phyloP scores from a whole-genome alignment of 2,113 vertebrate genomes.

The Falcunculus frontatus region DNA sequence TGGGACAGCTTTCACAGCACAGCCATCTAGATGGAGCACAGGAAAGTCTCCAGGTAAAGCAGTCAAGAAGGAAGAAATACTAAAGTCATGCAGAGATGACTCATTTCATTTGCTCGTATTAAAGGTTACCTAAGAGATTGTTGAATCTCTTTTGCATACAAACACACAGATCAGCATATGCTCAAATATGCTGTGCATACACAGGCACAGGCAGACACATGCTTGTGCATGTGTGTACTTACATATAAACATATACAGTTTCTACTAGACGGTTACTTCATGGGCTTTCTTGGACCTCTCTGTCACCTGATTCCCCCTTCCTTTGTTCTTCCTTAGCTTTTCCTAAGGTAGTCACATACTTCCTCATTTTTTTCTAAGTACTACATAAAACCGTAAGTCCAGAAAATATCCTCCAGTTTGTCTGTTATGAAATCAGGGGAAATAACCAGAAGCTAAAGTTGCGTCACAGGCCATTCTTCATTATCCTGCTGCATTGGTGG shows the following conservation, averaged over 20 bases:
- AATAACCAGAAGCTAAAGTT: not conserved
- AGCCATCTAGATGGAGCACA: not conserved
- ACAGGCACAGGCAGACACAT: not conserved
- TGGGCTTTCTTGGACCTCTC: not conserved
- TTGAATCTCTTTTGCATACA: not conserved
- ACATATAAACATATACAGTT: not conserved
- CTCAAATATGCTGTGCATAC: not conserved
- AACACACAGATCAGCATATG: not conserved
- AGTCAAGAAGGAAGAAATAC: not conserved
- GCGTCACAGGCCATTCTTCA: not conserved
- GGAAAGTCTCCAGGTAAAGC: not conserved
- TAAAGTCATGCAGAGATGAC: not conserved
- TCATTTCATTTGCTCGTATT: not conserved
- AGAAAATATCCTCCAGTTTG: not conserved
- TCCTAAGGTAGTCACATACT: not conserved
- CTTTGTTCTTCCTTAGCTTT: not conserved
- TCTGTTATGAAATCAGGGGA: not conserved
- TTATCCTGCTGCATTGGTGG: not conserved
- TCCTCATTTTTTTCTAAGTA: not conserved
- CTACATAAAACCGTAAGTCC: not conserved
- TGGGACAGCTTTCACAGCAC: not conserved
- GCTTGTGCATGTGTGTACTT: not conserved
- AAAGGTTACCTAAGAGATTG: not conserved
- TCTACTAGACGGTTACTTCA: not conserved
- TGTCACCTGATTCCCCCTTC: not conserved